Base-by-base conservation (phyloP, 2,888 invertebrate genomes). In the Cantharis rufa region DNA sequence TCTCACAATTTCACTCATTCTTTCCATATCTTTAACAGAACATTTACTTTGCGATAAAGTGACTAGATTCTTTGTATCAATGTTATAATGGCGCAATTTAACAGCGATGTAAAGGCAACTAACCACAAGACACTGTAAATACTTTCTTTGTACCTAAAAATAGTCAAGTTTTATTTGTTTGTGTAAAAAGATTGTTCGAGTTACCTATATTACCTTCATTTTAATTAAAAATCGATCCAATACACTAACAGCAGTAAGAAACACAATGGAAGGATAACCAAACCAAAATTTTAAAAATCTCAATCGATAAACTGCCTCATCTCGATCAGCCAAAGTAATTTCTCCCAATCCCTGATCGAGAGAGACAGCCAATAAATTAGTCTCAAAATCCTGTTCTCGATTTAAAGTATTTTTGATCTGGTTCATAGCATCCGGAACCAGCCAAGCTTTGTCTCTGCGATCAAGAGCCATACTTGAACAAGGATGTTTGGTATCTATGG, bases 101-200 rank as follows among this genome's bases (percentile, higher is more conserved):
- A 95, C 93, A 77, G 96, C 96, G 84, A 96, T 91, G 89, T 95
- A 93, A 89, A 96, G 94, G 83, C 96, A 95, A 78, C 96, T 93
- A 48, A 96, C 93, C 15, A 95, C 94, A 87, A 97, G 94, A 89
- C 96, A 96, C 7, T 94, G 94, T 89, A 97, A 92, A 89, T 96
- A 96, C 87, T 95, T 96, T 71, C 94, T 94, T 78, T 92, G 91
- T 3, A 92, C 92, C 90, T 90, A 81, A 7, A 81, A 82, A 16
- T 21, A 0, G 0, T 10, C 4, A 9, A 63, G 3, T 28, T 32
- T 32, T 32, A 32, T 32, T 32, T 32, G 13, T 28, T 28, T 32
- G 13, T 13, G 2, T 11, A 13, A 13, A 11, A 32, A 28, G 13
- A 11, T n/a, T 48, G 13, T n/a, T 13, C 10, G 10, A 64, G 64